Conservation (phyloP, 2,797 vertebrate genomes). For the Leptodon cayanensis region DNA sequence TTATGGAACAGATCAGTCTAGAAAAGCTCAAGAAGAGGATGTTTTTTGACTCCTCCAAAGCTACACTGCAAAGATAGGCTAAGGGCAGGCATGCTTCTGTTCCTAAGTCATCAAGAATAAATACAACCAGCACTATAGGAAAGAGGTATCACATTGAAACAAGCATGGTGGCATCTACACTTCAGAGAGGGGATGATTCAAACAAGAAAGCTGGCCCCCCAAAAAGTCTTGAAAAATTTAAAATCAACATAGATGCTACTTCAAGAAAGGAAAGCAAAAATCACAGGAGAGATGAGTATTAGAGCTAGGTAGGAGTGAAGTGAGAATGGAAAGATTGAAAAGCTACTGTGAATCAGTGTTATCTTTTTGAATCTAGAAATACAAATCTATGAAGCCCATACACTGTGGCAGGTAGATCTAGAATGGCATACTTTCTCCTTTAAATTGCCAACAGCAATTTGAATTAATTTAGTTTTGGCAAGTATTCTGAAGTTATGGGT, state of each 20-base stretch:
- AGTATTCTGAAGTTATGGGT: background rate
- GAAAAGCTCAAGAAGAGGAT: background rate
- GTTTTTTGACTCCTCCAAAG: background rate
- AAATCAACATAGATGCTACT: background rate
- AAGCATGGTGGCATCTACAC: background rate
- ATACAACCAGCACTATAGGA: background rate
- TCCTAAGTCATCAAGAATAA: background rate
- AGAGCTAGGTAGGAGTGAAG: background rate
- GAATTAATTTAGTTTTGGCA: background rate
- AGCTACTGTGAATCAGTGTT: background rate
- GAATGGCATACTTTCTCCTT: background rate
- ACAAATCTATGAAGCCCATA: background rate
- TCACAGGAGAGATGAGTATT: background rate
- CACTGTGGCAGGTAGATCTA: background rate
- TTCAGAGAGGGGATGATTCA: background rate
- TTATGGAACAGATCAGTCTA: background rate
- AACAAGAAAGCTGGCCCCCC: background rate
- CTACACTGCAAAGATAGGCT: background rate
- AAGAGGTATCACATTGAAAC: background rate
- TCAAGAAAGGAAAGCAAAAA: background rate
- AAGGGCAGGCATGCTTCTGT: background rate
- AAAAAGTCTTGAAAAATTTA: background rate
- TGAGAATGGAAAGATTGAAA: background rate
- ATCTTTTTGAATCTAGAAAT: background rate
- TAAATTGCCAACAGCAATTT: background rate